phyloP scores from a whole-genome alignment of 2,797 vertebrate species.

The Myotis daubentonii region DNA sequence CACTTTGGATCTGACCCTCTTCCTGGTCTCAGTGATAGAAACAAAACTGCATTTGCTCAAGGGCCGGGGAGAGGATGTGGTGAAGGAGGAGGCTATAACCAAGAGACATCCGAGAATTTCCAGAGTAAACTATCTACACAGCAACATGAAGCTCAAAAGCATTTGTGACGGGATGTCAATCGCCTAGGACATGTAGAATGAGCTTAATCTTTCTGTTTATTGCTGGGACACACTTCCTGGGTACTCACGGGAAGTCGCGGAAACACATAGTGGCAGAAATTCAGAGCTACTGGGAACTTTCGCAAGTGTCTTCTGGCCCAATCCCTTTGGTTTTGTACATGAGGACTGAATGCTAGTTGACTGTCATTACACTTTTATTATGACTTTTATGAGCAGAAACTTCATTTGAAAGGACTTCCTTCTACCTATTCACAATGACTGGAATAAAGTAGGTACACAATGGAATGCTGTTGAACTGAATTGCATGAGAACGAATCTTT shows the following conservation, averaged over 20 bases:
- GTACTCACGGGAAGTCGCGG: not conserved
- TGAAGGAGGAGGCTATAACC: not conserved
- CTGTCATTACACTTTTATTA: not conserved
- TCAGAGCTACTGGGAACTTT: not conserved
- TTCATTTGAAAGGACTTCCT: not conserved
- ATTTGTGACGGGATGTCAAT: not conserved
- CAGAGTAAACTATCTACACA: not conserved
- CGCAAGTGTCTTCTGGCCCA: not conserved
- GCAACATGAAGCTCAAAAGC: not conserved
- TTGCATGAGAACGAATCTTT: not conserved
- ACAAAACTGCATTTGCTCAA: not conserved
- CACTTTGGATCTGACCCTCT: not conserved
- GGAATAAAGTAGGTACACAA: not conserved
- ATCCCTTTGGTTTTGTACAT: not conserved
- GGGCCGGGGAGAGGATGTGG: not conserved
- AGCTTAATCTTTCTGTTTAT: not conserved
- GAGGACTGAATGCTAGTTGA: not conserved
- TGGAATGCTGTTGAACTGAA: not conserved
- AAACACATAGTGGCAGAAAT: not conserved
- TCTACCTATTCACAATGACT: not conserved
- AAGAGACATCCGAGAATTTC: not conserved
- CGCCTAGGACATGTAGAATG: not conserved
- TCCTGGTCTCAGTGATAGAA: not conserved
- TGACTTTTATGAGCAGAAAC: not conserved
- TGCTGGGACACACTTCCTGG: not conserved